Evolutionary conservation across 2,888 invertebrate genomes (phyloP).

Genomic region (Andricus quercusramuli): DNA sequence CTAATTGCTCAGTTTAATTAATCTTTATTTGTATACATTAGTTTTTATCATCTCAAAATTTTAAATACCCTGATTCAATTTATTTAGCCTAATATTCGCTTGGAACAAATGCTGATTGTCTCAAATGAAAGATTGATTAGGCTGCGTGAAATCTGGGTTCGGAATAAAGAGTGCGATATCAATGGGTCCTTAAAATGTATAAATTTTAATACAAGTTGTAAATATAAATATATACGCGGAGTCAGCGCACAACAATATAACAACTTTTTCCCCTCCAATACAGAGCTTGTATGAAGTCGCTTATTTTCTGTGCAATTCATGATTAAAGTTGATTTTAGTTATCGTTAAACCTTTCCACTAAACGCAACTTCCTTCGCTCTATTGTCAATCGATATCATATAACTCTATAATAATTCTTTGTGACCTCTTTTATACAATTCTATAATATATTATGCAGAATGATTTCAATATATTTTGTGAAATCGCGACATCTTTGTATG

Average conservation of each 20-base stretch:
- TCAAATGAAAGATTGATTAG: slow-evolving; percentile 34
- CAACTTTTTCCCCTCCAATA: slow-evolving; percentile 50
- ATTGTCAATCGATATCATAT: slow-evolving; percentile 72
- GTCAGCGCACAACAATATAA: slow-evolving; percentile 53
- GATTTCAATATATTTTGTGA: slow-evolving; percentile 47
- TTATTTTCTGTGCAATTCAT: slow-evolving; percentile 51
- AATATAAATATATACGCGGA: slow-evolving; percentile 52
- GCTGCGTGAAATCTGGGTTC: slow-evolving; percentile 3
- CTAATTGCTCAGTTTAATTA: not conserved
- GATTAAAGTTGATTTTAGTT: slow-evolving; percentile 46
- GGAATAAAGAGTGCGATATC: slow-evolving; percentile 34
- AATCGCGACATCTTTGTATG: slow-evolving; percentile 31
- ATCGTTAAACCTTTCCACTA: slow-evolving; percentile 39
- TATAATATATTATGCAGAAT: slow-evolving; percentile 43
- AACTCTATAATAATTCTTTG: slow-evolving; percentile 59
- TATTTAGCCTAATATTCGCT: slow-evolving; percentile 1
- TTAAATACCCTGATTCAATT: not conserved
- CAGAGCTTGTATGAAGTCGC: slow-evolving; percentile 53
- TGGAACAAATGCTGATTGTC: slow-evolving; percentile 26
- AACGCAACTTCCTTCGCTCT: slow-evolving; percentile 60
- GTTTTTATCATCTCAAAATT: not conserved
- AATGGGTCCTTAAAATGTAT: slow-evolving; percentile 33
- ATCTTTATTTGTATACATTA: slow-evolving; percentile 6
- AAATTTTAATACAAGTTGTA: slow-evolving; percentile 40
- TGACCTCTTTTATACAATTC: slow-evolving; percentile 48